Base-by-base conservation (phyloP, 2,797 vertebrate genomes). In the Acanthurus lineatus region DNA sequence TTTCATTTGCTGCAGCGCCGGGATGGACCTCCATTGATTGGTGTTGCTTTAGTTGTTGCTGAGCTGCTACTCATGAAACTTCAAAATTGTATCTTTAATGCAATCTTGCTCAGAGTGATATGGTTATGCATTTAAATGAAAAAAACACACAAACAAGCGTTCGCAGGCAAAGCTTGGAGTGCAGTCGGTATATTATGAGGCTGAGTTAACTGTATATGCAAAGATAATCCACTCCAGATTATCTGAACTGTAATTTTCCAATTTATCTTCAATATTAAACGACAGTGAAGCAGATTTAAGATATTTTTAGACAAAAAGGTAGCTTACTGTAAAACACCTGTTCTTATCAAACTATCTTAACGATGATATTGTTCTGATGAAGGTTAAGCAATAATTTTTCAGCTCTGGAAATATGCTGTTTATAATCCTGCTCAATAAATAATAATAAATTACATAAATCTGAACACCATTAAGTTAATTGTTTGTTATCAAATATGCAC, bases 21-120 rank as follows among this genome's bases (percentile, higher is more conserved):
- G 73, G 75, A 92, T 84, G 86, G 83, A 83, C 76, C 58, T 63
- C 49, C 73, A 90, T 79, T 92, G 86, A 91, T 88, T 84, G 73
- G 51, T 64, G 73, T 72, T 81, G 81, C 75, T 73, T 83, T 49
- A 76, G 68, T 70, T 70, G 71, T 76, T 40, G 16, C 69, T 35
- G 52, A 58, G 49, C 49, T 65, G 8, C 56, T 42, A 53, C 54
- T 67, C 52, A 65, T 59, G 53, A 61, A 80, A 85, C 59, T 77
- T 88, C 32, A 82, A 70, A 87, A 88, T 66, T 49, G 74, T 83
- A 69, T 85, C 64, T 73, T 74, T 79, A 76, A 85, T 76, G 75
- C 68, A 71, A 14, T 79, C 74, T 72, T 32, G 35, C 72, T 74
- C 66, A 9, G 48, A 87, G 71, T 79, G 78, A 85, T 73, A 60